Evolutionary conservation across 2,797 vertebrate species (phyloP).

Genomic region (Eptatretus atami): DNA sequence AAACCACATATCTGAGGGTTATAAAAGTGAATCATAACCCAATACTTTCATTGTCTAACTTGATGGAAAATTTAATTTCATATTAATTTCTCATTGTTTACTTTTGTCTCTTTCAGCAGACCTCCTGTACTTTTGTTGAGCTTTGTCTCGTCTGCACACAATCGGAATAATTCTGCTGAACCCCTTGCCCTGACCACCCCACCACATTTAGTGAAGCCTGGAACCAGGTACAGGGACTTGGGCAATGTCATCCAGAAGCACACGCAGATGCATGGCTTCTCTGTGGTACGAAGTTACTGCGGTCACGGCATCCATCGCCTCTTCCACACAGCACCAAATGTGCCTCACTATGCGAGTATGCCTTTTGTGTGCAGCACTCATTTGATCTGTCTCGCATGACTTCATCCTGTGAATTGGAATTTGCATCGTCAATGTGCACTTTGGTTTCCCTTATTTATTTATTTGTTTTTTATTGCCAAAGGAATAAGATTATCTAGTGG

Average conservation of each 20-base stretch:
- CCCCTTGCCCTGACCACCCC: constrained; percentile 7
- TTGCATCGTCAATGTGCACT: too few species aligned
- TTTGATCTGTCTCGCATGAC: background rate
- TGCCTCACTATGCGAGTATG: constrained; percentile 94
- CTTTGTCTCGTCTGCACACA: background rate
- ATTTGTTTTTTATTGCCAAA: too few species aligned
- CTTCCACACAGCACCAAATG: constrained; percentile 82
- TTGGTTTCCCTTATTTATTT: too few species aligned
- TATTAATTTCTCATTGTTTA: too few species aligned
- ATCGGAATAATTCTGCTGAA: background rate
- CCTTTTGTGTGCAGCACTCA: constrained; percentile 9
- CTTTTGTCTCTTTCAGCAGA: too few species aligned
- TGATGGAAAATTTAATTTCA: background rate
- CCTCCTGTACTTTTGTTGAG: background rate
- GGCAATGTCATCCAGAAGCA: constrained; percentile 97
- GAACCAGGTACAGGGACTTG: constrained; percentile 61
- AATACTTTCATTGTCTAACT: background rate
- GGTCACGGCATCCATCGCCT: constrained; percentile 85
- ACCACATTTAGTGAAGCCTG: constrained; percentile 39
- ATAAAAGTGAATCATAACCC: too few species aligned
- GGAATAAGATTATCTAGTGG: too few species aligned
- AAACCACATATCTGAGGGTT: too few species aligned
- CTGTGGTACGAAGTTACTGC: constrained; percentile 80
- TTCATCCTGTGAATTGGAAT: too few species aligned
- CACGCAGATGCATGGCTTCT: constrained; percentile 69